Evolutionary conservation across 2,888 invertebrate genomes (phyloP).

Genomic region (Papilio demoleus): DNA sequence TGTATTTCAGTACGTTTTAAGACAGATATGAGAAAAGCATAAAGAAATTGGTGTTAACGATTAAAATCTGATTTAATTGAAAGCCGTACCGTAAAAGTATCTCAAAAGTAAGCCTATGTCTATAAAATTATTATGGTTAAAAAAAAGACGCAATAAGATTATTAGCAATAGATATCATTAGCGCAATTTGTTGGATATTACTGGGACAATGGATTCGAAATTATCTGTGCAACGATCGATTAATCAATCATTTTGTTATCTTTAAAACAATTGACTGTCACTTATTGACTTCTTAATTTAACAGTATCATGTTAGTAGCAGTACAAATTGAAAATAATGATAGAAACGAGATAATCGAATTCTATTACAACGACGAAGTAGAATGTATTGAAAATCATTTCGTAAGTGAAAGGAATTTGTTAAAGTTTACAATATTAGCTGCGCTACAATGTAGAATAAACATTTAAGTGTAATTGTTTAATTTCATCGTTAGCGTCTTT

Average conservation of each 20-base stretch:
- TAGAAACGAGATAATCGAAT: conserved; percentile 4
- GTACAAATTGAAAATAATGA: background rate
- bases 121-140: background rate
- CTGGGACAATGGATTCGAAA: background rate
- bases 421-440: background rate
- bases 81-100: too few relatives aligned
- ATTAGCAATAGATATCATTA: background rate
- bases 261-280: conserved; percentile 5
- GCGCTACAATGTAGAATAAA: background rate
- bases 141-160: background rate
- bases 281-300: conserved; percentile 10
- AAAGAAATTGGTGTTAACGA: too few relatives aligned
- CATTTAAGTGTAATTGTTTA: background rate
- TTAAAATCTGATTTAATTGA: too few relatives aligned
- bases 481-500: too few relatives aligned
- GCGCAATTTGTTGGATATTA: background rate
- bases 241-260: conserved; percentile 1
- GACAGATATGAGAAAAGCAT: too few relatives aligned
- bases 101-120: too few relatives aligned
- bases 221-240: background rate
- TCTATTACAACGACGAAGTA: background rate
- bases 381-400: background rate
- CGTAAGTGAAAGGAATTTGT: conserved; percentile 10
- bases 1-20: too few relatives aligned
- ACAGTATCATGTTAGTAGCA: conserved; percentile 1